These are phyloP conservation scores for Hypselothyrea guttata DNA, from an alignment of 2,888 invertebrate genomes.

Conservation along the genomic window DNA sequence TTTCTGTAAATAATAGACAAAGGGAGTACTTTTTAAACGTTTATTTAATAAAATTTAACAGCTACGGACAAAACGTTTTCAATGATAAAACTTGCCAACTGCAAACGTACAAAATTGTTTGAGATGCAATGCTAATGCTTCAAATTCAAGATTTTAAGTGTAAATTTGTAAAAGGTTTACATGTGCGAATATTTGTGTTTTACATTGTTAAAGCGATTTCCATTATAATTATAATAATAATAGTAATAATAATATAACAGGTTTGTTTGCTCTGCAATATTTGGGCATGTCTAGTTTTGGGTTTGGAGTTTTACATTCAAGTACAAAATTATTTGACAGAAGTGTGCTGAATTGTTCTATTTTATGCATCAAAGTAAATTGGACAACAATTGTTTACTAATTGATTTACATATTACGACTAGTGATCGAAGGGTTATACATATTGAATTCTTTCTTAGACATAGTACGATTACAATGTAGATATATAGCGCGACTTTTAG, in stretches of 20 bases:
- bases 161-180: conserved; percentile 44
- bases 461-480: conserved; percentile 21
- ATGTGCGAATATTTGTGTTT: conserved; percentile 14
- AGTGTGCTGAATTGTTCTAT: conserved; percentile 30
- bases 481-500: conserved; percentile 65
- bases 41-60: conserved; percentile 69
- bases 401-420: conserved; percentile 40
- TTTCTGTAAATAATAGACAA: too few species aligned
- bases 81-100: conserved; percentile 47
- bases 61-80: conserved; percentile 57
- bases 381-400: conserved; percentile 26
- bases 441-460: conserved; percentile 32
- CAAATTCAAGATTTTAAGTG: conserved; percentile 28
- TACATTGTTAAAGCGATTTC: conserved; percentile 32
- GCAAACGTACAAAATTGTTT: conserved; percentile 38
- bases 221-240: conserved; percentile 13
- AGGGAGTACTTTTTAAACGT: conserved; percentile 29
- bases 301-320: conserved; percentile 20
- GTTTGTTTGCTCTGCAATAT: too few species aligned
- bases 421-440: conserved; percentile 44
- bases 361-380: conserved; percentile 33
- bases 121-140: conserved; percentile 21
- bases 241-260: too few species aligned
- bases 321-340: conserved; percentile 35
- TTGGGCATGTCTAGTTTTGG: conserved; percentile 18